A percentile compares a stretch with the other conserved stretches of the same genome.
phyloP scores from a whole-genome alignment of 2,888 invertebrate species.

The Leptinotarsa peninsularis region DNA sequence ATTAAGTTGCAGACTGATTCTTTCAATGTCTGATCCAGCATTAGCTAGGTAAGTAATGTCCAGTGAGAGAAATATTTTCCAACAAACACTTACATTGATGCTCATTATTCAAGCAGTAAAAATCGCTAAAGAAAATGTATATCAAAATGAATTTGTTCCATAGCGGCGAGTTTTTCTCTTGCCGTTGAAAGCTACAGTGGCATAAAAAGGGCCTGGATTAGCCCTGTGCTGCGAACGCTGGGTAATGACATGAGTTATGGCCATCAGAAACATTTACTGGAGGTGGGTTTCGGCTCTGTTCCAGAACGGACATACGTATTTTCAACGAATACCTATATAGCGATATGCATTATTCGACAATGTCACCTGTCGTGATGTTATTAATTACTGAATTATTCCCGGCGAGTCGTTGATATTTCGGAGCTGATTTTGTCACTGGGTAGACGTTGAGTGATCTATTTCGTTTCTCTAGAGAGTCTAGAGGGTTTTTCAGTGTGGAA shows the following conservation, averaged over 20 bases:
- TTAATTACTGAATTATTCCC: slow-evolving; percentile 48
- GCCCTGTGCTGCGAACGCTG: slow-evolving; percentile 48
- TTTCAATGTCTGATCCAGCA: no score
- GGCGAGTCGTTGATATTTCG: slow-evolving; percentile 22
- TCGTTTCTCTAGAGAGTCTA: neutral
- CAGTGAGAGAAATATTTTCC: no score
- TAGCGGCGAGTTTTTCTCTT: slow-evolving; percentile 11
- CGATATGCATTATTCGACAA: slow-evolving; percentile 51
- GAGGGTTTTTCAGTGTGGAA: neutral
- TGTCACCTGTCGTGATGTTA: slow-evolving; percentile 54
- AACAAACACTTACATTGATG: no score
- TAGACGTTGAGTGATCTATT: slow-evolving; percentile 3
- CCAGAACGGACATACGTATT: slow-evolving; percentile 50
- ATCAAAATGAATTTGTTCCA: neutral
- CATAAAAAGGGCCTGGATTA: slow-evolving; percentile 53
- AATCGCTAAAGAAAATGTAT: neutral
- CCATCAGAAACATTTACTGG: slow-evolving; percentile 65
- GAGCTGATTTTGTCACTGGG: slow-evolving; percentile 16
- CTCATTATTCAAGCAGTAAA: neutral
- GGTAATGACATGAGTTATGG: slow-evolving; percentile 62
- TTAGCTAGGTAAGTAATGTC: no score
- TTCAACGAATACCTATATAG: slow-evolving; percentile 51
- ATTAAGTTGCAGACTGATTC: no score
- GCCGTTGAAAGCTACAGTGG: slow-evolving; percentile 47
- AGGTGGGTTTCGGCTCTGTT: slow-evolving; percentile 53